phyloP scores from a whole-genome alignment of 1,140 invertebrate species.

The Pachypeltis micranthus region DNA sequence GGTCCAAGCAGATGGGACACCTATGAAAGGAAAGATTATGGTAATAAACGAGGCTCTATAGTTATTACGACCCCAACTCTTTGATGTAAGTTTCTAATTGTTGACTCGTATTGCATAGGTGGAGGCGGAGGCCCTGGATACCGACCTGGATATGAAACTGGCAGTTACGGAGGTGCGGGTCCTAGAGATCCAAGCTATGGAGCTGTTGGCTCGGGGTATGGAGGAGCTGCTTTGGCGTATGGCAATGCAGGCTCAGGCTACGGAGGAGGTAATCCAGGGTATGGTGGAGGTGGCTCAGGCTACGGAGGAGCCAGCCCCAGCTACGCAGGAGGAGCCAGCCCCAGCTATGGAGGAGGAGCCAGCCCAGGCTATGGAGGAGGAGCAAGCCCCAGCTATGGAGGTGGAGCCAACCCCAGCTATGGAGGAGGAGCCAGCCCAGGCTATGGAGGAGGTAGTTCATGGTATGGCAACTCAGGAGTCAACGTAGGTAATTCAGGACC shows the following conservation, averaged over 20 bases:
- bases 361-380: neutral
- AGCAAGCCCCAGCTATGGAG: no score
- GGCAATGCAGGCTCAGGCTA: neutral
- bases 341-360: neutral
- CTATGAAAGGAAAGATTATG: neutral
- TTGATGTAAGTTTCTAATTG: no score
- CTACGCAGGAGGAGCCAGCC: neutral
- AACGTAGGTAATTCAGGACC: neutral
- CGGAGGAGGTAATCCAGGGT: slow-evolving; percentile 1
- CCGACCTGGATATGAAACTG: no score
- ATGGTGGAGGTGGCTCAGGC: neutral
- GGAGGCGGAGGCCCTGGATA: no score
- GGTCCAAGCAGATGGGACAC: slow-evolving; percentile 4
- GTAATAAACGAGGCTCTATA: no score
- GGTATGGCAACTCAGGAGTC: neutral
- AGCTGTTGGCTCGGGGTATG: no score
- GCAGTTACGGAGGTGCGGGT: no score
- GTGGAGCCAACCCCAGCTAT: neutral
- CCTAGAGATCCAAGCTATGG: no score
- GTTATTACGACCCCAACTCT: no score
- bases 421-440: no score
- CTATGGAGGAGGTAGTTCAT: neutral
- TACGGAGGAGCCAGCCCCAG: neutral
- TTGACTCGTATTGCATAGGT: no score
- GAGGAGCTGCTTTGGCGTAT: no score